Evolutionary conservation across 2,888 invertebrate species (phyloP), one percentile per base, ranked within the genome.

Genomic region (Peribatodes rhomboidaria): DNA sequence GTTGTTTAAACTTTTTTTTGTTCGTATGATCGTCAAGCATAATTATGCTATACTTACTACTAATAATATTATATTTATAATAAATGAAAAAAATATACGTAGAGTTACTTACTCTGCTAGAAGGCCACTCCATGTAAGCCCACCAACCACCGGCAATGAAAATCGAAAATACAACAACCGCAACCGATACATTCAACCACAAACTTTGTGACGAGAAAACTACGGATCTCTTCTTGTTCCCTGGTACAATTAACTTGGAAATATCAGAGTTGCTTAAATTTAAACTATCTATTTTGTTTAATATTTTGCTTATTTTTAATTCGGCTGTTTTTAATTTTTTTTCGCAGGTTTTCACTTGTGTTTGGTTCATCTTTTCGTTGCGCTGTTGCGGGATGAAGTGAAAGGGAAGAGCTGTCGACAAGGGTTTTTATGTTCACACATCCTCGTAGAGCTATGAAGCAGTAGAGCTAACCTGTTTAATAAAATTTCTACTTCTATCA

Each of bases 261-360:
- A 87, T 73, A 59, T 82, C 83, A 0, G 81, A 75, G 69, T 76
- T 77, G 58, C 70, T 83, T 3, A 93, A 74, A 68, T 89, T 87
- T 2, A 86, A 78, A 65, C 63, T 70, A 1, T 89, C 80, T 1
- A 92, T 87, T 81, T 90, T 92, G 16, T 73, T 79, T 0, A 92
- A 52, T 58, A 93, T 88, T 79, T 88, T 90, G 3, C 76, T 67
- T 2, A 92, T 42, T 83, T 88, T 91, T 2, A 82, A 54, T 75
- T 92, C 91, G 0, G 89, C 88, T 0, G 74, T 70, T 86, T 92
- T 93, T 3, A 80, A 60, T 71, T 86, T 90, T 74, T 90, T 91
- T 0, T 89, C 87, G 39, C 82, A 83, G 3, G 75, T 67, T 76
- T 88, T 91, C n/a, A 73, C 69, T 44, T 74, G 65, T 4, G 66